Evolutionary conservation across 2,888 invertebrate species (phyloP), one percentile per base, ranked within the genome.

Genomic region (Beris morrisii): DNA sequence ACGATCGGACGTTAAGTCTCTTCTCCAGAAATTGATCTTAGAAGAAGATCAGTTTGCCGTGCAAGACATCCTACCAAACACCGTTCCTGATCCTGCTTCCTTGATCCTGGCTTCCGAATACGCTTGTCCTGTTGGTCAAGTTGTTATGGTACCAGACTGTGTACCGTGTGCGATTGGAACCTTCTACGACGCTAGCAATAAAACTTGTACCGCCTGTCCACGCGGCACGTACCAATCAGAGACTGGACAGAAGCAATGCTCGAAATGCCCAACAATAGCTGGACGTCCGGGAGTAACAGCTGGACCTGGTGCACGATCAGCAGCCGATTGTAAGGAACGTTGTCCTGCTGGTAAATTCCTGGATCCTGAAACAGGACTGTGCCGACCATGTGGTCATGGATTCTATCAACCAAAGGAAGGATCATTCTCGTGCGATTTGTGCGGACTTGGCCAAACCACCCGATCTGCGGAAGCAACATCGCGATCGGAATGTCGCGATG

Each of bases 1-100:
- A 79, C 85, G 94, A 68, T 89, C 94, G 2, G 88, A 87, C 64
- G 93, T 95, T 0, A 88, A 94, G 77, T 84, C 88, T 66, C 84
- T 97, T 67, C 83, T 97, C 73, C 93, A 97, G 81, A 91, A 91
- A 79, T 84, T 96, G 1, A 95, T 97, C 72, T 85, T 96, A 69
- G 94, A 96, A 82, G 92, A 95, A 79, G 94, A 94, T 82, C 93
- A 95, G 79, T 94, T 96, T 77, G 95, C 95, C 75, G 95, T 96
- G 4, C 87, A 92, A 74, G 94, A 92, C 75, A 95, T 95, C 74
- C 82, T 96, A 63, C 97, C 97, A 13, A 97, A 96, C 76, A 97
- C 96, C 0, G 90, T 94, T 0, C 95, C 96, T 0, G 96, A 97
- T 81, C 93, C 96, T 66, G 92, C 94, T 9, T 93, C 95, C 3